phyloP scores from a whole-genome alignment of 92 coral and sea anemone species.

The Nematostella vectensis region DNA sequence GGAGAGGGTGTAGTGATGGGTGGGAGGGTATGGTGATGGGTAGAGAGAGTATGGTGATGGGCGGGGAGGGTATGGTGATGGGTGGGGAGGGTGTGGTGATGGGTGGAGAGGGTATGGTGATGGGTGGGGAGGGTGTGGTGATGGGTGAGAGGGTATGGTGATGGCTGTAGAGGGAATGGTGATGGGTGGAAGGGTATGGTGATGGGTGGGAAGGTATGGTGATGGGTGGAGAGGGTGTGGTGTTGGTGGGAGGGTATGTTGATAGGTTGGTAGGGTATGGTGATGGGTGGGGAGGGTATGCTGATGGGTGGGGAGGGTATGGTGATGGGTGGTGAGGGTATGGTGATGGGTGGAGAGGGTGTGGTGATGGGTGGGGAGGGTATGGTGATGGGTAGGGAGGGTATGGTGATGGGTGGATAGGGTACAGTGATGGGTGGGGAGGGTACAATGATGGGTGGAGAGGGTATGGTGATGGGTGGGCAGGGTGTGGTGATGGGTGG shows the following conservation, averaged over 20 bases:
- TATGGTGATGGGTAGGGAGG: too few species aligned
- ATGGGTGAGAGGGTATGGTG: neutral
- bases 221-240: neutral
- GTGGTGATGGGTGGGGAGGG: too few species aligned
- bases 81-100: neutral
- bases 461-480: too few species aligned
- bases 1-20: neutral
- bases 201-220: neutral
- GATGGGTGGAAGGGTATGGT: neutral
- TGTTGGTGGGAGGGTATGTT: neutral
- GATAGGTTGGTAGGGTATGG: too few species aligned
- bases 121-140: neutral
- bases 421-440: too few species aligned
- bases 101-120: neutral
- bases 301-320: too few species aligned
- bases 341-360: too few species aligned
- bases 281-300: too few species aligned
- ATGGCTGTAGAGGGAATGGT: neutral
- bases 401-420: too few species aligned
- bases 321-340: too few species aligned
- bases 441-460: too few species aligned
- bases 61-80: neutral
- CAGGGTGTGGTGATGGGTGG: too few species aligned
- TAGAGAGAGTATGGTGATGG: neutral
- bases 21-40: neutral